phyloP scores from a whole-genome alignment of 1,140 invertebrate genomes.

The Neodiprion pinetum region DNA sequence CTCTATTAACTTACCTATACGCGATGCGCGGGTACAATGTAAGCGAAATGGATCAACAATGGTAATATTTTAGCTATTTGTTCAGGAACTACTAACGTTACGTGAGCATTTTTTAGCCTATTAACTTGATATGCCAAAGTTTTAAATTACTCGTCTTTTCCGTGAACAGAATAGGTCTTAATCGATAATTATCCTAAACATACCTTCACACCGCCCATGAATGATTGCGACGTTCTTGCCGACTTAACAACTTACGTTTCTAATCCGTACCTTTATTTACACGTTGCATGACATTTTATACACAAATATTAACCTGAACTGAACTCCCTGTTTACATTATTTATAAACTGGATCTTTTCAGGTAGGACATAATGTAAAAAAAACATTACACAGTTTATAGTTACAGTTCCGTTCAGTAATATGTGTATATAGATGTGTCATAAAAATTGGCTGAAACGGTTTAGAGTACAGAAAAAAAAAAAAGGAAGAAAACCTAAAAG shows the following conservation, averaged over 20 bases:
- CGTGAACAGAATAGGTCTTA: no score
- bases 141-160: no score
- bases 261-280: not conserved
- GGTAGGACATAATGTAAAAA: no score
- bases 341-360: no score
- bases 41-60: no score
- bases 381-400: not conserved
- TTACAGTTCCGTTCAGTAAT: not conserved
- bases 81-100: no score
- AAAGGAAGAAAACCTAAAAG: conserved; percentile 10
- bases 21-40: no score
- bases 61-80: no score
- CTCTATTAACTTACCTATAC: no score
- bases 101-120: no score
- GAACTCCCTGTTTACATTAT: not conserved
- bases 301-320: not conserved
- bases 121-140: no score
- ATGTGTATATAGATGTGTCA: not conserved
- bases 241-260: not conserved
- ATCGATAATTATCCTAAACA: not conserved
- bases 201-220: not conserved
- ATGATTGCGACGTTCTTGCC: conserved; percentile 1
- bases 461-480: no score
- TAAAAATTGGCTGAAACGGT: not conserved
- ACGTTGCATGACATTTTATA: not conserved